A percentile compares a stretch with the other conserved stretches of the same genome.
These are phyloP conservation scores for Phoeniculus purpureus DNA, from an alignment of 2,797 vertebrate species.

Conservation along the genomic window DNA sequence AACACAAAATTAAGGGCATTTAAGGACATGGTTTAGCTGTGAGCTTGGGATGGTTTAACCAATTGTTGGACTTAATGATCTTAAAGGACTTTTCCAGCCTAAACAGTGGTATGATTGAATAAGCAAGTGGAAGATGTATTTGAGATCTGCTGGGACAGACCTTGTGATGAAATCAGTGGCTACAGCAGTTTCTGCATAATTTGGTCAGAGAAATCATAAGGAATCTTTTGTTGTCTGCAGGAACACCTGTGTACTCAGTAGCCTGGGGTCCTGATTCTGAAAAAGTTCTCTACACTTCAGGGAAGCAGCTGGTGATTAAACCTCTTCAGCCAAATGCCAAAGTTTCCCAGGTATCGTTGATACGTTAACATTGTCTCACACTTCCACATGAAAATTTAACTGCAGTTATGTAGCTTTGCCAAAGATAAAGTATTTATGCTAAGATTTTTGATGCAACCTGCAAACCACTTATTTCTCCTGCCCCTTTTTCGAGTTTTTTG, in stretches of 20 bases:
- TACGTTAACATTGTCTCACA: background rate
- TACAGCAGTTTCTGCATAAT: background rate
- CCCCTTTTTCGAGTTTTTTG: background rate
- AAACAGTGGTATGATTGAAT: background rate
- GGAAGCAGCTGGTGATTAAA: conserved; percentile 92
- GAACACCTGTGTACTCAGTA: conserved; percentile 91
- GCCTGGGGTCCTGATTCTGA: conserved; percentile 94
- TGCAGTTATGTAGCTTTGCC: background rate
- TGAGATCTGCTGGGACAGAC: background rate
- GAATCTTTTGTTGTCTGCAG: conserved; percentile 71
- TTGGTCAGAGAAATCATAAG: background rate
- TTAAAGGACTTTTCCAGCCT: too few relatives aligned
- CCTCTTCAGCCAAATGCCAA: conserved; percentile 94
- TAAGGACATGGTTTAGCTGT: too few relatives aligned
- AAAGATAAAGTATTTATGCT: background rate
- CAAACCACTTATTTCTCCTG: background rate
- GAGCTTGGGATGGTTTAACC: too few relatives aligned
- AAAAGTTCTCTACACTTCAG: conserved; percentile 92
- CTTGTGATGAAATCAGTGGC: background rate
- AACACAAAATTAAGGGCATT: background rate
- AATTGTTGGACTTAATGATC: too few relatives aligned
- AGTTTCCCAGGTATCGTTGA: conserved; percentile 87
- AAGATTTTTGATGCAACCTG: background rate
- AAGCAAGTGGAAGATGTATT: background rate
- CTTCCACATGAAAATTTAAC: background rate